phyloP scores from a whole-genome alignment of 1,140 invertebrate species.

The Heterodera schachtii region DNA sequence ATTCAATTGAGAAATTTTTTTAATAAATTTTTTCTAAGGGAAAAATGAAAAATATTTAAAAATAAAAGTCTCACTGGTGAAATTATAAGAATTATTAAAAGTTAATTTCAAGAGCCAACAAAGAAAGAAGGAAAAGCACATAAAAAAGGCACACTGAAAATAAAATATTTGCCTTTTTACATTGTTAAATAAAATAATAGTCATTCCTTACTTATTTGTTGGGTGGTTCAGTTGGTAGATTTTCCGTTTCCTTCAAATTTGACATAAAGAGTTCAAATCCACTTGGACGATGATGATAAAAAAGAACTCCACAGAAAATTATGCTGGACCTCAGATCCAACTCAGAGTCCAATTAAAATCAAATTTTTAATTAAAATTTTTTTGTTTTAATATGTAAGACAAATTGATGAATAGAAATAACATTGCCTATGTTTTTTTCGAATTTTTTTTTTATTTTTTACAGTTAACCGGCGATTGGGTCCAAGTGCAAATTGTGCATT shows the following conservation, averaged over 20 bases:
- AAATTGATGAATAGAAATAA: not conserved
- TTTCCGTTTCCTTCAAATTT: not conserved
- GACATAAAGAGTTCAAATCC: not conserved
- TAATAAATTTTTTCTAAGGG: too few species aligned
- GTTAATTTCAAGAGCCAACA: too few species aligned
- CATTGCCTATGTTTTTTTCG: not conserved
- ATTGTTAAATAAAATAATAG: not conserved
- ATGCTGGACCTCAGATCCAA: constrained; percentile 7
- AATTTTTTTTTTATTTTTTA: constrained; percentile 29
- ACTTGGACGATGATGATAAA: not conserved
- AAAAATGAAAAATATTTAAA: too few species aligned
- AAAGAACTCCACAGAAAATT: not conserved
- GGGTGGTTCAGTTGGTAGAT: constrained; percentile 6
- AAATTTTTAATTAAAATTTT: too few species aligned
- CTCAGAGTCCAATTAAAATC: constrained; percentile 26
- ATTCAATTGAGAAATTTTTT: too few species aligned
- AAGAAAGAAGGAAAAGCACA: too few species aligned
- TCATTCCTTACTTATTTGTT: not conserved
- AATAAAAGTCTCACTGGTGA: too few species aligned
- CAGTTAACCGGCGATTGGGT: constrained; percentile 64
- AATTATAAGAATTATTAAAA: too few species aligned
- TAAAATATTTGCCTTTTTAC: too few species aligned
- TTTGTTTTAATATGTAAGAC: not conserved
- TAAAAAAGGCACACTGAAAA: too few species aligned
- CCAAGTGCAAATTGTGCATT: constrained; percentile 62